Percentiles rank a stretch among this genome's conserved stretches.
These are phyloP conservation scores for Standfussiana lucernea DNA, from an alignment of 2,888 invertebrate genomes.

Conservation along the genomic window DNA sequence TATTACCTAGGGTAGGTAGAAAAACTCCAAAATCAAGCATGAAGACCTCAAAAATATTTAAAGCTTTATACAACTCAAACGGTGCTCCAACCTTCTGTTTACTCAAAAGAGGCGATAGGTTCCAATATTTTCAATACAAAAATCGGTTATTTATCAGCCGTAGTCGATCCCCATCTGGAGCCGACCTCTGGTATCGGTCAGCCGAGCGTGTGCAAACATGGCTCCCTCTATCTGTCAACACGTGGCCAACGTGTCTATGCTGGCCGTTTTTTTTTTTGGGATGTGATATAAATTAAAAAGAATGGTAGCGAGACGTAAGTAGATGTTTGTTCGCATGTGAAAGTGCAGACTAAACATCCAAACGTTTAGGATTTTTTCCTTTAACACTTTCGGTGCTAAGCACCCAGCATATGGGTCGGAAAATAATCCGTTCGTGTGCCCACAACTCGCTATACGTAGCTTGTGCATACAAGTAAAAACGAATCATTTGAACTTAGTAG, in stretches of 20 bases:
- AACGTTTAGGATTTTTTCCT: background rate
- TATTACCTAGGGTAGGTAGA: background rate
- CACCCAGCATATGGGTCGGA: too few species aligned
- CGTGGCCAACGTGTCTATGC: conserved; percentile 69
- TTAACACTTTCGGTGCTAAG: too few species aligned
- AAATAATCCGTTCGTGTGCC: too few species aligned
- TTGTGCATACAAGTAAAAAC: too few species aligned
- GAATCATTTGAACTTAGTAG: too few species aligned
- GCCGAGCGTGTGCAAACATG: conserved; percentile 75
- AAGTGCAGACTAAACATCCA: background rate
- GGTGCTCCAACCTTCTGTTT: conserved; percentile 33
- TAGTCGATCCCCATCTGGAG: conserved; percentile 70
- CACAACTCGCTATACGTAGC: too few species aligned
- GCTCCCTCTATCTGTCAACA: conserved; percentile 83
- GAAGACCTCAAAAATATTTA: background rate
- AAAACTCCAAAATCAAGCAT: background rate
- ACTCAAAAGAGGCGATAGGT: conserved; percentile 45
- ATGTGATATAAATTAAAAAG: conserved; percentile 27
- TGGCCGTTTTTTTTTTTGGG: conserved; percentile 49
- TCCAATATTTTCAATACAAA: conserved; percentile 60
- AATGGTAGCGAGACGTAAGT: conserved; percentile 14
- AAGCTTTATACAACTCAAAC: background rate
- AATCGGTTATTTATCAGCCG: conserved; percentile 63
- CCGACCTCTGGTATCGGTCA: conserved; percentile 84
- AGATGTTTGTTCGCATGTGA: background rate